These are phyloP conservation scores for Keiferia lycopersicella DNA, from an alignment of 2,888 invertebrate species.

Conservation along the genomic window DNA sequence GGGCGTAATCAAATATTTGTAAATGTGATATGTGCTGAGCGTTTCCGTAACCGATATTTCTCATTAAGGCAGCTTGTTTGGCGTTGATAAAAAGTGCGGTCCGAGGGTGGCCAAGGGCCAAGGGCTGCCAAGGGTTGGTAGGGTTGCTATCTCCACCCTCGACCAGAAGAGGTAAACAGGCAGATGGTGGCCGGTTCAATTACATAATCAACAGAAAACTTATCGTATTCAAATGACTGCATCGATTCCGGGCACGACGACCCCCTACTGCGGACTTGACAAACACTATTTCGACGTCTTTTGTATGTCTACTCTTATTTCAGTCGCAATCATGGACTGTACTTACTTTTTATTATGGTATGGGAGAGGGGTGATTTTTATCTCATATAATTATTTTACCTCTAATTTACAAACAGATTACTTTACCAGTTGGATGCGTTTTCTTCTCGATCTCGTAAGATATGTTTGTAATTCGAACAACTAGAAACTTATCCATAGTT, in stretches of 20 bases:
- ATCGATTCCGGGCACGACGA: slow-evolving; percentile 48
- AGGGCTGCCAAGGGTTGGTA: slow-evolving; percentile 67
- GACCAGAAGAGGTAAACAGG: slow-evolving; percentile 63
- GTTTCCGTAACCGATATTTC: slow-evolving; percentile 79
- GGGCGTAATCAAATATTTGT: slow-evolving; percentile 64
- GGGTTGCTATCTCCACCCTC: slow-evolving; percentile 63
- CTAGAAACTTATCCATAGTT: no score
- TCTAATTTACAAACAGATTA: no score
- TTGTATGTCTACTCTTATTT: slow-evolving; percentile 11
- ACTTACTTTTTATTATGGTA: no score
- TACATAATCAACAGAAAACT: slow-evolving; percentile 70
- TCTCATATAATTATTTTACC: no score
- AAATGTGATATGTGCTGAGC: slow-evolving; percentile 67
- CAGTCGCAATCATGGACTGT: neutral
- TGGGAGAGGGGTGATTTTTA: no score
- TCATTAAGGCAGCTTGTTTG: slow-evolving; percentile 73
- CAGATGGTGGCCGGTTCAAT: slow-evolving; percentile 74
- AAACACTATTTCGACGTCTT: neutral
- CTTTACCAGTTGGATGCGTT: neutral
- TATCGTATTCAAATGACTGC: slow-evolving; percentile 70
- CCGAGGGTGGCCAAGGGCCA: slow-evolving; percentile 69
- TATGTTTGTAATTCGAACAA: no score
- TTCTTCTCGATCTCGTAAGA: neutral
- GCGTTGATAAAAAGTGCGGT: slow-evolving; percentile 69
- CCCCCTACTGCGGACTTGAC: slow-evolving; percentile 31